These are phyloP conservation scores for Euura saliciscinereae DNA, from an alignment of 1,140 invertebrate species.

Conservation along the genomic window DNA sequence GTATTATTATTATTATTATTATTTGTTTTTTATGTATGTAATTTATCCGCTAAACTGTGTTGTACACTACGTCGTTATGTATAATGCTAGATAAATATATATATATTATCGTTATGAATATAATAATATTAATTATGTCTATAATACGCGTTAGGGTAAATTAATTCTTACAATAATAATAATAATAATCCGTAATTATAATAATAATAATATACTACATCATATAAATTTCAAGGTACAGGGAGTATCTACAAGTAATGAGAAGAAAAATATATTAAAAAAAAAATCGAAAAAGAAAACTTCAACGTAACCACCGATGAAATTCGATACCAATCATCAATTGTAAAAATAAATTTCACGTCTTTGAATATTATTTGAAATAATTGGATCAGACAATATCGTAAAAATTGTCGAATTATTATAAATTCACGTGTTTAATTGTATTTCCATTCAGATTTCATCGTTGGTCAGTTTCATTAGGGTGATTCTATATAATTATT, in stretches of 20 bases:
- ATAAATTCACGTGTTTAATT: too few relatives aligned
- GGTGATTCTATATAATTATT: conserved; percentile 34
- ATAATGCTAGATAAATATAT: background rate
- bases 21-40: too few relatives aligned
- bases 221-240: conserved; percentile 55
- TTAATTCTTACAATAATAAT: conserved; percentile 22
- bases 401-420: too few relatives aligned
- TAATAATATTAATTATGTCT: background rate
- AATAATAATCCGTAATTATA: too few relatives aligned
- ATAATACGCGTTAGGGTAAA: background rate
- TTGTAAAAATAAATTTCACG: background rate
- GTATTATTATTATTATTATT: too few relatives aligned
- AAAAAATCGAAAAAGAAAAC: background rate
- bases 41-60: too few relatives aligned
- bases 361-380: too few relatives aligned
- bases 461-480: background rate
- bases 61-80: background rate
- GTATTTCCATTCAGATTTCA: background rate
- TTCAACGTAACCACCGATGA: background rate
- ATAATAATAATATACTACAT: conserved; percentile 27
- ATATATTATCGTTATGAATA: background rate
- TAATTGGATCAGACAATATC: too few relatives aligned
- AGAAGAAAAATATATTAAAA: too few relatives aligned
- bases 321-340: background rate
- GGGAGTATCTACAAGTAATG: conserved; percentile 52